Conservation (phyloP, 2,797 vertebrate species). For the Thaleichthys pacificus region DNA sequence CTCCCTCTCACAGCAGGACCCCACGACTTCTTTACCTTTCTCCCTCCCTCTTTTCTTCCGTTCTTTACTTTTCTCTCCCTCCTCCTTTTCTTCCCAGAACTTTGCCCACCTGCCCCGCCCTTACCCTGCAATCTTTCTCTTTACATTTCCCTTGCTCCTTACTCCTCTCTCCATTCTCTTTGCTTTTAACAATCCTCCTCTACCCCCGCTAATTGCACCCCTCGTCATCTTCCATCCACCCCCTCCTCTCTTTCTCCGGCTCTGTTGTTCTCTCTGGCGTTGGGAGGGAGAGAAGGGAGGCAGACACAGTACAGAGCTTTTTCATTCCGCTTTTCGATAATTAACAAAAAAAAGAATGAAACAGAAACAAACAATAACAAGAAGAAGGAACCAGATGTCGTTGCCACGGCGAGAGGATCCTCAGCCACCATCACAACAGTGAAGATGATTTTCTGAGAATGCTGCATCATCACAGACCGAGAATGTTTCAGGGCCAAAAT, state of each 20-base stretch:
- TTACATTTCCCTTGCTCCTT: constrained; percentile 9
- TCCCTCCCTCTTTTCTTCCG: constrained; percentile 15
- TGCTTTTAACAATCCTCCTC: constrained; percentile 22
- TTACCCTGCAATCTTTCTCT: neutral
- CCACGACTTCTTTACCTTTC: constrained; percentile 33
- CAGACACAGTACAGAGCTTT: constrained; percentile 39
- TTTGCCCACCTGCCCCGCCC: neutral
- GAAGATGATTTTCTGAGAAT: constrained; percentile 28
- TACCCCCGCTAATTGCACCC: neutral
- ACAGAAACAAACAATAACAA: constrained; percentile 46
- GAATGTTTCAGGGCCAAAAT: constrained; percentile 43
- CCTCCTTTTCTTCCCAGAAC: constrained; percentile 4
- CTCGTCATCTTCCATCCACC: constrained; percentile 7
- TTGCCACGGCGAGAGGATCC: constrained; percentile 30
- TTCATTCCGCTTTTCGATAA: constrained; percentile 56
- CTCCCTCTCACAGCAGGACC: neutral
- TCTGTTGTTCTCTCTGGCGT: constrained; percentile 12
- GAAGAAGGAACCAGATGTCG: constrained; percentile 28
- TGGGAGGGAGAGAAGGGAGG: constrained; percentile 30
- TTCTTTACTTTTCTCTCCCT: constrained; percentile 32
- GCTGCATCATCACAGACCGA: constrained; percentile 34
- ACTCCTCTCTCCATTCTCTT: constrained; percentile 22
- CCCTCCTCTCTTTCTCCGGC: neutral
- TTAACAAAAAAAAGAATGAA: constrained; percentile 47
- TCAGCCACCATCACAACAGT: constrained; percentile 7